phyloP scores from a whole-genome alignment of 2,113 vertebrate species.

The Fulmarus glacialis region DNA sequence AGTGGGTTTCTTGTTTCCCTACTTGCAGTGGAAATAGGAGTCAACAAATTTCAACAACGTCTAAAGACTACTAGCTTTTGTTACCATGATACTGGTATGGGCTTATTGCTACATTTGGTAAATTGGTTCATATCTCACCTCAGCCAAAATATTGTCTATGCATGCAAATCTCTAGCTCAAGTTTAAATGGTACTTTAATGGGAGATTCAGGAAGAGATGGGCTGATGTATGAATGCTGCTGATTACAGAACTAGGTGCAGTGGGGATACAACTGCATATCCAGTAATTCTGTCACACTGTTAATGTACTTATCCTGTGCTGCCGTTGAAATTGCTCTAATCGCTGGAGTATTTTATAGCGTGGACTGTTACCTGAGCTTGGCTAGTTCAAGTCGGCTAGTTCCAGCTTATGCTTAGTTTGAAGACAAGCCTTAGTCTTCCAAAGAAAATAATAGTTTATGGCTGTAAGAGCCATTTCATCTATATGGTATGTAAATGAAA shows the following conservation, averaged over 20 bases:
- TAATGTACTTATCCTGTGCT: background rate
- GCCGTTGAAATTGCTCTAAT: background rate
- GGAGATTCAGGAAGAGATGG: background rate
- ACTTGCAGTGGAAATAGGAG: background rate
- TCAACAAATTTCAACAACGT: background rate
- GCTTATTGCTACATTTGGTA: background rate
- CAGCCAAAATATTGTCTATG: background rate
- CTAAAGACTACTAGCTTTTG: background rate
- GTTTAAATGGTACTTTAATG: background rate
- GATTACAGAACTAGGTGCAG: background rate
- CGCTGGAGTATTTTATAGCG: background rate
- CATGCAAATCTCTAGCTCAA: background rate
- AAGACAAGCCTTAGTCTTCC: background rate
- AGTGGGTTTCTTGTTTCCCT: background rate
- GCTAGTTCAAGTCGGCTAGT: background rate
- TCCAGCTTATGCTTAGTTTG: background rate
- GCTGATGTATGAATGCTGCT: background rate
- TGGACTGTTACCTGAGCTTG: background rate
- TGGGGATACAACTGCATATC: background rate
- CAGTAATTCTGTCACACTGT: background rate
- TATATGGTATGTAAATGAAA: background rate
- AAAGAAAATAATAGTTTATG: background rate
- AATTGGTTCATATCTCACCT: background rate
- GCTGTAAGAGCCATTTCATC: background rate
- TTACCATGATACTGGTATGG: background rate